Base-by-base conservation (phyloP, 2,113 vertebrate species). In the Grammomys dolichurus region DNA sequence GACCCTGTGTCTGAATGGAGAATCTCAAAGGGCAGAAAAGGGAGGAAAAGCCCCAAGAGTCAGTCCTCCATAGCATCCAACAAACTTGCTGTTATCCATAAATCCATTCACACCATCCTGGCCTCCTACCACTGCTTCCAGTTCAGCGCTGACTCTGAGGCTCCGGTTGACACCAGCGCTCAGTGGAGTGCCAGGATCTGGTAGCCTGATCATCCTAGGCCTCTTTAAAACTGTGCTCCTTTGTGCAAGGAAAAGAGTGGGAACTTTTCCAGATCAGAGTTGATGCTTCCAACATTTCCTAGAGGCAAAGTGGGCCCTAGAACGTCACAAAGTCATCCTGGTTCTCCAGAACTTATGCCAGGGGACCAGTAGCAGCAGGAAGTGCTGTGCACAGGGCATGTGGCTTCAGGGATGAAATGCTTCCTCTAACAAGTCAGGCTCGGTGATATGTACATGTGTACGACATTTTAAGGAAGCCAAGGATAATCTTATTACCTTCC, bases 381-480 rank as follows among this genome's bases (percentile, higher is more conserved):
- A 60, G 58, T 20, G 22, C 22, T 14, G 7, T 36, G 48, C 13
- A 0, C 12, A 0, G 2, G 0, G 17, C n/a, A 2, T 4, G 56
- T 0, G 7, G 1, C 31, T 93, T 78, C 81, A 12, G 7, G 9
- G 8, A 40, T 7, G 33, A 77, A 89, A 60, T 3, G 10, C 24
- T 26, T 95, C 43, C 76, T 75, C 70, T 20, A 58, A 24, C 76
- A 22, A 43, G 24, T 10, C 36, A 51, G 0, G n/a, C 28, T 56
- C 63, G 58, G 17, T 67, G 36, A 31, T 26, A 11, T 12, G 3
- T 4, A 4, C 11, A 13, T 19, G 54, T 40, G 36, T 51, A 56
- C 2, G 19, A 60, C 13, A 36, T 84, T 36, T 82, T 40, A 46
- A 60, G 81, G 31, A 90, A 93, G 3, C 20, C 36, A 56, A 82